Evolutionary conservation across 2,113 vertebrate species (phyloP).

Genomic region (Neopipo cinnamomea): DNA sequence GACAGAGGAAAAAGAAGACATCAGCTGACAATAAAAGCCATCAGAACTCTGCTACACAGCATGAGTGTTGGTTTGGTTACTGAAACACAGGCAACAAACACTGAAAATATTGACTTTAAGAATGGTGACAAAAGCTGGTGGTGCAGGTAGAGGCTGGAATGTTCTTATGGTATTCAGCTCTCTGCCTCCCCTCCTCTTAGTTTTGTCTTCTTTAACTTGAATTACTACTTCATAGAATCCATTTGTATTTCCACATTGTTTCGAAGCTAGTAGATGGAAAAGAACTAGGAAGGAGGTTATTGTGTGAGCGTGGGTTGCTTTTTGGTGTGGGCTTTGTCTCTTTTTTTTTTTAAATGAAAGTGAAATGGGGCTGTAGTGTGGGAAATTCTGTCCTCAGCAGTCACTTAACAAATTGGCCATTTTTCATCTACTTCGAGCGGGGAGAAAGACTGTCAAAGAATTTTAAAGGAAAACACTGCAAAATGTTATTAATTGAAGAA

Average conservation of each 20-base stretch:
- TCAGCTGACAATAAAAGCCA: background rate
- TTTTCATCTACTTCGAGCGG: background rate
- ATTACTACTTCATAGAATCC: background rate
- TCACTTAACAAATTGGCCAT: slow-evolving; percentile 3
- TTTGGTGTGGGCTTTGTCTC: background rate
- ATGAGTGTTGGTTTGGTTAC: background rate
- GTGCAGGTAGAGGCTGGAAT: background rate
- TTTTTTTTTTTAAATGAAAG: background rate
- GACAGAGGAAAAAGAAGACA: background rate
- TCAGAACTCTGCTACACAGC: background rate
- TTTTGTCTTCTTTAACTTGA: background rate
- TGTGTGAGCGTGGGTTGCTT: background rate
- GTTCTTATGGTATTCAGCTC: background rate
- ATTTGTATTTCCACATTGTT: background rate
- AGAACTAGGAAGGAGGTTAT: background rate
- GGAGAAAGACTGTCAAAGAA: slow-evolving; percentile 7
- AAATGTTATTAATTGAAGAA: slow-evolving; percentile 43
- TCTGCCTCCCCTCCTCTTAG: background rate
- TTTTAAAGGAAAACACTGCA: slow-evolving; percentile 35
- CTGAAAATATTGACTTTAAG: background rate
- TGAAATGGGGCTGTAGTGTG: slow-evolving; percentile 23
- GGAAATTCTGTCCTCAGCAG: slow-evolving; percentile 41
- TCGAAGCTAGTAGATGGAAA: background rate
- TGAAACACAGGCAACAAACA: background rate
- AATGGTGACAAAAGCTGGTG: background rate